Percentiles rank a stretch among this genome's conserved stretches.
Conservation (phyloP, 1,140 invertebrate species). For the Drosophila leontia region DNA sequence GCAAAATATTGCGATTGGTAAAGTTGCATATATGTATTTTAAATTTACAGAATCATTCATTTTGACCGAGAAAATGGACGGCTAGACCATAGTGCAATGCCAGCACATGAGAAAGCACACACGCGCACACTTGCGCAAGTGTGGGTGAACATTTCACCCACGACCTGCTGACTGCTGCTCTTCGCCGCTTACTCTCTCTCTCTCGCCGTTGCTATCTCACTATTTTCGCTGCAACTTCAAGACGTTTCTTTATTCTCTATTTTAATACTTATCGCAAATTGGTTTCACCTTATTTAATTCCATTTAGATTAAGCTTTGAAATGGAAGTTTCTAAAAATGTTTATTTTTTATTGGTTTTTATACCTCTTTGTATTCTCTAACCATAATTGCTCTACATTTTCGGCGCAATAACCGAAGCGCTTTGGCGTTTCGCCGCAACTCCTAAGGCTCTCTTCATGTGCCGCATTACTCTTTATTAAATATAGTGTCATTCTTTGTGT, state of each 20-base stretch:
- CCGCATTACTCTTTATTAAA: not conserved
- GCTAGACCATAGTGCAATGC: not conserved
- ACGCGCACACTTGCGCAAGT: slow-evolving; percentile 16
- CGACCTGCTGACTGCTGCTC: slow-evolving; percentile 51
- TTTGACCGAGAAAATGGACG: too few relatives aligned
- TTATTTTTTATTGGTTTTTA: not conserved
- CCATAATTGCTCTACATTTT: not conserved
- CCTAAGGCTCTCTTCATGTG: not conserved
- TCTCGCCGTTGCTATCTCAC: slow-evolving; percentile 14
- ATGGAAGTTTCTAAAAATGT: not conserved
- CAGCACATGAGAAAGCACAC: slow-evolving; percentile 42
- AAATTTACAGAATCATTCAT: too few relatives aligned
- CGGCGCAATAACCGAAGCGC: not conserved
- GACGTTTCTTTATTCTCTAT: slow-evolving; percentile 4
- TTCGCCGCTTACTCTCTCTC: slow-evolving; percentile 9
- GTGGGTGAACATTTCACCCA: slow-evolving; percentile 55
- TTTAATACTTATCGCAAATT: slow-evolving; percentile 1
- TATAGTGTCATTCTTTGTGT: not conserved
- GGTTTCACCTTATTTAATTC: not conserved
- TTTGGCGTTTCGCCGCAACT: not conserved
- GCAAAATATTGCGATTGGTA: too few relatives aligned
- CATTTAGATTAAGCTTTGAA: not conserved
- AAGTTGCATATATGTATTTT: too few relatives aligned
- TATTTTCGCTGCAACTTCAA: slow-evolving; percentile 12
- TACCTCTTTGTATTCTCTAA: not conserved